Base-by-base conservation (phyloP, 1,140 invertebrate species). In the Ostrea denselamellosa region DNA sequence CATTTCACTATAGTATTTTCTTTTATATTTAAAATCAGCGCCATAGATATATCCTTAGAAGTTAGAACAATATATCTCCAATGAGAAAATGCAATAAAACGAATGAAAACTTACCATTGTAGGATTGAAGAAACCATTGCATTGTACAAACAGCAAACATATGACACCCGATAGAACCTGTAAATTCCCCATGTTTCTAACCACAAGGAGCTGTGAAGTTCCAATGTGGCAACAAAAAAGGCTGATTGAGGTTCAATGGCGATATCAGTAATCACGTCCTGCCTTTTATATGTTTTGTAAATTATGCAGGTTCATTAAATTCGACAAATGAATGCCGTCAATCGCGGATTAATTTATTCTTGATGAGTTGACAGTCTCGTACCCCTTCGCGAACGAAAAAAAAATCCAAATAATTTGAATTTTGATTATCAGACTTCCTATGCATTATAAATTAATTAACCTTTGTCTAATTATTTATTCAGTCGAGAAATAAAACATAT, bases 351-450 rank as follows among this genome's bases (percentile, higher is more conserved):
- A 77, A 77, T 77, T 34, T 77, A 77, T 77, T 77, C 68, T 8
- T 77, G 68, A 77, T 77, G 68, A 9, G 68, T 77, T 77, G 68
- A 77, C 68, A 77, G 28, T 25, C 68, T 17, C 68, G 68, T 77
- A 77, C 68, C 68, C 68, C 68, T 77, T 77, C 25, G 68, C 9
- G 68, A 77, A 17, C 68, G 68, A 77, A 77, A 68, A 77, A 25
- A 34, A 12, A 77, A 28, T 44, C 68, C 25, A 77, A 77, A 77
- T 25, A 77, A 77, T 77, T 77, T 77, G 68, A 77, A 77, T 77
- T 77, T 77, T 77, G 68, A 77, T 77, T 77, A 77, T 77, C 68
- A 77, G 28, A 77, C 68, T 77, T 77, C 68, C 68, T 77, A 77
- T 28, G 28, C 68, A 25, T 77, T 77, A 77, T 34, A 77, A 77